Percentiles rank a stretch among this genome's conserved stretches.
Conservation (phyloP, 2,113 vertebrate species). For the Rhinopomastus cyanomelas region DNA sequence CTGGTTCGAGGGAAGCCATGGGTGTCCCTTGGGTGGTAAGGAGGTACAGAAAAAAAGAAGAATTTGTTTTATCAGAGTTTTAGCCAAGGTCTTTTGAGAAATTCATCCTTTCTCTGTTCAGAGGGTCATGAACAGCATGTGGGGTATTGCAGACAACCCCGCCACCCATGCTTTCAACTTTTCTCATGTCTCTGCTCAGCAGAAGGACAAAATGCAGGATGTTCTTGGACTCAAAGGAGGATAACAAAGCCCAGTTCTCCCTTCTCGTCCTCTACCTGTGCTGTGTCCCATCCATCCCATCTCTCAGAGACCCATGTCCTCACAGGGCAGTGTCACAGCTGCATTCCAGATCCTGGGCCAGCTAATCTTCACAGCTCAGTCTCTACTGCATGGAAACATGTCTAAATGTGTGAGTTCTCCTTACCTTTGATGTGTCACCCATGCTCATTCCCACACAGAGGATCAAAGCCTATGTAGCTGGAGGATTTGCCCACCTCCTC, state of each 20-base stretch:
- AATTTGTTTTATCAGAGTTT: background rate
- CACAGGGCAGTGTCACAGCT: background rate
- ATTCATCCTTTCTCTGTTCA: background rate
- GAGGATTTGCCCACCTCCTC: background rate
- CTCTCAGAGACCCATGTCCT: background rate
- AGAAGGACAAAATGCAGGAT: background rate
- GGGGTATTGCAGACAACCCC: background rate
- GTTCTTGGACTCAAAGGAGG: background rate
- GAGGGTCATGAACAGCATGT: background rate
- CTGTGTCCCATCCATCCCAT: fast-evolving
- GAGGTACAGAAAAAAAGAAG: background rate
- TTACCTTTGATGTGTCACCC: background rate
- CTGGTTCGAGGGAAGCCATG: background rate
- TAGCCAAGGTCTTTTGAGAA: background rate
- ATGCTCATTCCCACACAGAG: background rate
- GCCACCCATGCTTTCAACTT: background rate
- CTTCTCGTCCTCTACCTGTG: background rate
- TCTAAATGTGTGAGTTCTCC: background rate
- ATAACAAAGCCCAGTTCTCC: background rate
- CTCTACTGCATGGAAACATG: background rate
- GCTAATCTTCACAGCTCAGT: background rate
- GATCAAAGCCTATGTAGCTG: background rate
- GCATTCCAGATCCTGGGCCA: background rate
- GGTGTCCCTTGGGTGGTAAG: background rate
- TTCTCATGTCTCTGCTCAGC: fast-evolving